These are phyloP conservation scores for Blastomussa wellsi DNA, from an alignment of 92 coral and sea anemone genomes.

Conservation along the genomic window DNA sequence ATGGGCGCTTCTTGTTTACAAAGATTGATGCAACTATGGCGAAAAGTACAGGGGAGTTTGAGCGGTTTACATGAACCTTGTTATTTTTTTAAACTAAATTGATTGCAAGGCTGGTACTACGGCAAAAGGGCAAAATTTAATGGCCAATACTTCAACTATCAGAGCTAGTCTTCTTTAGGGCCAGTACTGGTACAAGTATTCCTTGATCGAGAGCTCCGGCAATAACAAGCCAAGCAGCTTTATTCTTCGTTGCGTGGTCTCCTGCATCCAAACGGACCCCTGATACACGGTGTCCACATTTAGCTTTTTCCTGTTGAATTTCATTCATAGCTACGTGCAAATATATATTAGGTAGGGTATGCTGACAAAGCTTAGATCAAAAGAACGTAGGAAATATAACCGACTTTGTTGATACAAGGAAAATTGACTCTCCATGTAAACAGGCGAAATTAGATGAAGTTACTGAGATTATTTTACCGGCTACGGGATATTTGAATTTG, in stretches of 20 bases:
- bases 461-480: background rate
- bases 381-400: background rate
- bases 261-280: too few species aligned
- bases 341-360: background rate
- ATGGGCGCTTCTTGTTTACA: background rate
- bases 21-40: background rate
- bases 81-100: too few species aligned
- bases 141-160: too few species aligned
- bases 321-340: background rate
- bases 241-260: too few species aligned
- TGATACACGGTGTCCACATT: too few species aligned
- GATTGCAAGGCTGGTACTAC: too few species aligned
- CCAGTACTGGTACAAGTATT: too few species aligned
- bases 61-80: background rate
- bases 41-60: background rate
- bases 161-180: too few species aligned
- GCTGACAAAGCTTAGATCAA: background rate
- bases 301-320: background rate
- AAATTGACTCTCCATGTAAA: background rate
- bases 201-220: too few species aligned
- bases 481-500: background rate
- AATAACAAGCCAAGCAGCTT: too few species aligned
- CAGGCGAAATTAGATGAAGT: background rate
- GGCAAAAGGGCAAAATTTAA: too few species aligned
- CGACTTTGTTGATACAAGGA: background rate